phyloP scores from a whole-genome alignment of 1,140 invertebrate species.

The Heliconius nattereri region DNA sequence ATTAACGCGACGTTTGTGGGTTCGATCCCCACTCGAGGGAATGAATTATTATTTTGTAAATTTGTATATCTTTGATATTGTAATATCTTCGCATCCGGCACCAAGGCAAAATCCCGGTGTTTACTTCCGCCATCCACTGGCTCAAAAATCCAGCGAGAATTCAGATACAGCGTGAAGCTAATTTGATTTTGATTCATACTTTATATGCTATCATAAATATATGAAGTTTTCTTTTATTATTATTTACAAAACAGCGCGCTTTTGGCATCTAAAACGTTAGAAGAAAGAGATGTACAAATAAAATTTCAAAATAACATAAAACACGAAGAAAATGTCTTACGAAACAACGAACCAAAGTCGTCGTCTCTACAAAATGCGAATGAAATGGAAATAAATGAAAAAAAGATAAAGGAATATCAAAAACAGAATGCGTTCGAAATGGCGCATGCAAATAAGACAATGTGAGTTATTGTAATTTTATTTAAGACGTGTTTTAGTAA shows the following conservation, averaged over 20 bases:
- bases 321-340: slow-evolving; percentile 35
- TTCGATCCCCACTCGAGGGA: too few relatives aligned
- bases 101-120: too few relatives aligned
- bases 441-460: slow-evolving; percentile 44
- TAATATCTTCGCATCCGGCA: too few relatives aligned
- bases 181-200: too few relatives aligned
- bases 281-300: slow-evolving; percentile 60
- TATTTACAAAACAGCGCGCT: slow-evolving; percentile 48
- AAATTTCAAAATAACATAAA: slow-evolving; percentile 52
- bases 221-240: not conserved
- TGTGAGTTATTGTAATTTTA: slow-evolving; percentile 43
- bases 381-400: slow-evolving; percentile 40
- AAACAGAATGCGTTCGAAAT: slow-evolving; percentile 36
- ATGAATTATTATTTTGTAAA: too few relatives aligned
- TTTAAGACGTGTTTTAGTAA: not conserved
- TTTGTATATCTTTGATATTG: too few relatives aligned
- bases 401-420: slow-evolving; percentile 28
- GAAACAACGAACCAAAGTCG: slow-evolving; percentile 37
- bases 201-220: too few relatives aligned
- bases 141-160: too few relatives aligned
- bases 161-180: too few relatives aligned
- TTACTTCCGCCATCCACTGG: too few relatives aligned
- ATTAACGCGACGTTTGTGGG: too few relatives aligned
- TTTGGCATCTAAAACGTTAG: slow-evolving; percentile 55
- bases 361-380: slow-evolving; percentile 40